Base-by-base conservation (phyloP, 92 coral and sea anemone species). In the Virgularia gustaviana region DNA sequence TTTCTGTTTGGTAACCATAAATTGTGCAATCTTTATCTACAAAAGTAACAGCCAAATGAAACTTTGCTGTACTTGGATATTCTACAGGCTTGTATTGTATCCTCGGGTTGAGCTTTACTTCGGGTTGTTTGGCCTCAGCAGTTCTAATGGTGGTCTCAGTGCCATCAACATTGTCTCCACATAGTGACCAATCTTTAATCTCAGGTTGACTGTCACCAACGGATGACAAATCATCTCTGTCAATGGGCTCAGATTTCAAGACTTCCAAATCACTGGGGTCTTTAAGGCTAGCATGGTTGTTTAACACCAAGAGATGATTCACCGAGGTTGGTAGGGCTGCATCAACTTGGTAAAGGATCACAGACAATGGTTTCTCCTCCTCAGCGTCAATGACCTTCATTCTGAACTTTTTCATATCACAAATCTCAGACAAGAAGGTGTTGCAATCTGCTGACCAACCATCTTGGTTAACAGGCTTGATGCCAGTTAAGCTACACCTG, bases 11-110 rank as follows among this genome's bases (percentile, higher is more conserved):
- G 79, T 87, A 91, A 32, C 90, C 98, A 44, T 81, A 92, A 28
- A 92, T 85, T n/a, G 70, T 86, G 9, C 98, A 95, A 49, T 92
- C 88, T 20, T 85, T 65, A 31, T 91, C 98, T 67, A 92, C 90
- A 54, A 65, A 92, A 0, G 96, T 92, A 39, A 92, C 85, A 9
- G 88, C 94, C 13, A 87, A 88, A 66, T 85, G 84, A 62, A 92
- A 92, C 24, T 60, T 82, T 22, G 51, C 82, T 10, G 20, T 65
- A 6, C 19, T 41, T 0, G 98, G 98, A 13, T 86, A 20, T 19
- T 75, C 63, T 1, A 91, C 87, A 10, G 96, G 88, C 19, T 56
- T 63, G 86, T 89, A 92, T 6, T 71, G 31, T 19, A 76, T 77
- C 32, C 55, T 76, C 25, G 51, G 13, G 9, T 28, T 28, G 62